These are phyloP conservation scores for Drosophila aldrichi DNA, from an alignment of 2,888 invertebrate species.

Conservation along the genomic window DNA sequence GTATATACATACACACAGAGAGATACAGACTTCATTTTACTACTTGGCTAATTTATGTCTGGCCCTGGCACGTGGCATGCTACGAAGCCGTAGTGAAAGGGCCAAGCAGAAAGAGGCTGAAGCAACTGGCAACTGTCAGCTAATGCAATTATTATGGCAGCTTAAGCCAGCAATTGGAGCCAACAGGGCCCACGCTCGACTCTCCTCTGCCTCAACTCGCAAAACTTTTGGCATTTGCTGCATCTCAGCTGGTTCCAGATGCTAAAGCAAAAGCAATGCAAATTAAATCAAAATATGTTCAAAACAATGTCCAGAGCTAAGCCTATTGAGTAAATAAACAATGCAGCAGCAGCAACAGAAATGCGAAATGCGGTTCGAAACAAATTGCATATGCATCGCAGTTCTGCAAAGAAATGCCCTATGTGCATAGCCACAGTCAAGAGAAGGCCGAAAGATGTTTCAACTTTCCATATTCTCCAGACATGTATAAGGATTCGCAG, in stretches of 20 bases:
- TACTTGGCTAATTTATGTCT: conserved; percentile 56
- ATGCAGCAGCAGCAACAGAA: background rate
- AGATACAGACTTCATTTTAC: conserved; percentile 20
- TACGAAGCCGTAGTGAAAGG: conserved; percentile 1
- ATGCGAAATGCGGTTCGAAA: conserved; percentile 24
- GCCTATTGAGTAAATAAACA: conserved; percentile 40
- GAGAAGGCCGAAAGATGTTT: no score
- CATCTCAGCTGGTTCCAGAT: background rate
- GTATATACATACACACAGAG: conserved; percentile 17
- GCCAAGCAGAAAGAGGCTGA: conserved; percentile 1
- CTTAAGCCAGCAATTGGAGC: conserved; percentile 40
- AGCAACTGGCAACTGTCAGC: conserved; percentile 67
- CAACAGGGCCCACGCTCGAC: background rate
- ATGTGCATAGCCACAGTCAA: no score
- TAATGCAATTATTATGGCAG: conserved; percentile 68
- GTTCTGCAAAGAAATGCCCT: conserved; percentile 23
- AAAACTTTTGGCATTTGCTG: conserved; percentile 50
- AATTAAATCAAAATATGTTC: background rate
- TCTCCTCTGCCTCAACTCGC: background rate
- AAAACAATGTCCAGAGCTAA: conserved; percentile 41
- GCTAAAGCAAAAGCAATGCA: background rate
- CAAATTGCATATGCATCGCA: conserved; percentile 17
- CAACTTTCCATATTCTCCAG: no score
- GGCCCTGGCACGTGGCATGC: conserved; percentile 23
- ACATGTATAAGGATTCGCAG: no score